Conservation (phyloP, 2,113 vertebrate genomes). For the Salminus brasiliensis region DNA sequence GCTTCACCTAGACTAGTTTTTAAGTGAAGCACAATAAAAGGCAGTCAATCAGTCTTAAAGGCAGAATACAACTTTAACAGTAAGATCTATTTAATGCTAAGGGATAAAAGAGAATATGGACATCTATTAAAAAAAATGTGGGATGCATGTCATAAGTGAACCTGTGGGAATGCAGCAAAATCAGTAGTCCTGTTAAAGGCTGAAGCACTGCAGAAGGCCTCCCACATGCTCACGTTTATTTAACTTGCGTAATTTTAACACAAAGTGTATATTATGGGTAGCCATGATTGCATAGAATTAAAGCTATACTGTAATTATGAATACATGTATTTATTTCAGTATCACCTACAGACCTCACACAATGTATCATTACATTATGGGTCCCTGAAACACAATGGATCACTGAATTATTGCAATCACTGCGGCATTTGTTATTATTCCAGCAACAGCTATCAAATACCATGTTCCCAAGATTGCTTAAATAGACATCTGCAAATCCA, state of each 20-base stretch:
- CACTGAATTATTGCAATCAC: neutral
- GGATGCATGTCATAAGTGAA: no score
- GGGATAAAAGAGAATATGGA: no score
- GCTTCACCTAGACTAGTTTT: no score
- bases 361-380: no score
- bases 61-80: no score
- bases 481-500: neutral
- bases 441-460: neutral
- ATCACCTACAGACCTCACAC: no score
- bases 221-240: no score
- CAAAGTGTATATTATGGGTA: neutral
- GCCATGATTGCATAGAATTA: conserved; percentile 1
- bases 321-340: neutral
- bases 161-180: neutral
- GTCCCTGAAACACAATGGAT: neutral
- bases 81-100: no score
- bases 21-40: no score
- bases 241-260: neutral
- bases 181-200: neutral
- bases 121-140: no score
- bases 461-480: neutral
- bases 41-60: no score
- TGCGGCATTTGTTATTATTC: neutral
- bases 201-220: neutral
- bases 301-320: neutral